Evolutionary conservation across 1,140 invertebrate species (phyloP).

Genomic region (Heterodera schachtii): DNA sequence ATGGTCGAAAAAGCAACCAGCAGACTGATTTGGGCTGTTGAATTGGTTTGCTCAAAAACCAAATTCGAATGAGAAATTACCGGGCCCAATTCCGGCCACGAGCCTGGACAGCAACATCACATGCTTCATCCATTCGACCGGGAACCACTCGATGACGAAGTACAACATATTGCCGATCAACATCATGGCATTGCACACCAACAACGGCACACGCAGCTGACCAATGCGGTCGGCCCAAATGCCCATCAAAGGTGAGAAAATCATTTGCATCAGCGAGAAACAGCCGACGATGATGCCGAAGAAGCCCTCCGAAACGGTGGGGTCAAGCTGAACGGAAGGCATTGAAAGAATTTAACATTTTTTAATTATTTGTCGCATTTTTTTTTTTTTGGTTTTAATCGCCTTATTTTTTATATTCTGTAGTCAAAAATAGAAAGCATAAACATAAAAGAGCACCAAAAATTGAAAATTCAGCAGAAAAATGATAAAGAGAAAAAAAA

Average conservation of each 20-base stretch:
- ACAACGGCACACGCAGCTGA: constrained; percentile 63
- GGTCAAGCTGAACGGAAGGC: constrained; percentile 38
- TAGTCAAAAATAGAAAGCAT: neutral
- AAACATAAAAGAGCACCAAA: no score
- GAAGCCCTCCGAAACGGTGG: constrained; percentile 37
- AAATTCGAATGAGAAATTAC: constrained; percentile 50
- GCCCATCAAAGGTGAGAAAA: constrained; percentile 39
- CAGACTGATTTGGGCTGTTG: constrained; percentile 30
- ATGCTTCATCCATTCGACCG: constrained; percentile 10
- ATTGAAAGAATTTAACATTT: neutral
- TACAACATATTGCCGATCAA: constrained; percentile 66
- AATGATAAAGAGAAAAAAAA: neutral
- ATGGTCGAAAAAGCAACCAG: constrained; percentile 28
- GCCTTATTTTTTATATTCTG: neutral
- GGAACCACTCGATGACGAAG: constrained; percentile 61
- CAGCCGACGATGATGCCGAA: constrained; percentile 42
- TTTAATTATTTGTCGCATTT: neutral
- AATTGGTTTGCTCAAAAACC: neutral
- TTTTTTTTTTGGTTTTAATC: neutral
- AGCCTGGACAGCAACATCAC: constrained; percentile 45
- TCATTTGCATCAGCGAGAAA: constrained; percentile 42
- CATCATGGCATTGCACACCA: constrained; percentile 63
- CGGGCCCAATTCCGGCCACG: constrained; percentile 43
- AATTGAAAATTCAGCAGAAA: no score
- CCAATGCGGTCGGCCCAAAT: constrained; percentile 32